Conservation (phyloP, 1,140 invertebrate genomes). For the Lordiphosa stackelbergi region DNA sequence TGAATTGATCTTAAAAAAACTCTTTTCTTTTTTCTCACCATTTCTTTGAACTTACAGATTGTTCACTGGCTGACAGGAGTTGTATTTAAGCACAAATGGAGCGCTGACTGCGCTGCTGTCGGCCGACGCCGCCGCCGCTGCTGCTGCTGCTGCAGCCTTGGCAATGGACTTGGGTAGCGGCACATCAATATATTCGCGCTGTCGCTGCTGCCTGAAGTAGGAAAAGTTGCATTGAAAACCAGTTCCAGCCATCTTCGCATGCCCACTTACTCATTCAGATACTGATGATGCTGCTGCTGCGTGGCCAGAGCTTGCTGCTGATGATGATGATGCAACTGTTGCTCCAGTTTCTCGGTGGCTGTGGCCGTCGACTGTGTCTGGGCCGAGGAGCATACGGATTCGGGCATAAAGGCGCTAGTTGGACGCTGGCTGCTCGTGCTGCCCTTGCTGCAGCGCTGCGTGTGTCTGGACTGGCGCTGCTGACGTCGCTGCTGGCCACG, state of each 20-base stretch:
- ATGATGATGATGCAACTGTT: constrained; percentile 66
- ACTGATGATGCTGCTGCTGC: constrained; percentile 69
- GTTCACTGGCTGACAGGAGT: constrained; percentile 68
- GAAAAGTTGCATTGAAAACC: constrained; percentile 12
- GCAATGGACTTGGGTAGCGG: constrained; percentile 75
- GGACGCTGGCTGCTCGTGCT: constrained; percentile 43
- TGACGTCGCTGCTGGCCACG: constrained; percentile 58
- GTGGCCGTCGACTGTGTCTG: constrained; percentile 72
- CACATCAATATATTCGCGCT: constrained; percentile 76
- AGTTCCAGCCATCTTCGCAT: constrained; percentile 23
- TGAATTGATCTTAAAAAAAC: no score
- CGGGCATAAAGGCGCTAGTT: constrained; percentile 63
- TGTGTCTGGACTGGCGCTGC: constrained; percentile 53
- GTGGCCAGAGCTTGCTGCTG: constrained; percentile 62
- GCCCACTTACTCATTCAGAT: constrained; percentile 63
- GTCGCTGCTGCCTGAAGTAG: constrained; percentile 43
- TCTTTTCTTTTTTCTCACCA: not conserved
- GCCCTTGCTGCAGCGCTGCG: constrained; percentile 63
- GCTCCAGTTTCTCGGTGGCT: constrained; percentile 68
- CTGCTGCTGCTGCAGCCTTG: constrained; percentile 50
- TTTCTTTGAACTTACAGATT: constrained; percentile 58
- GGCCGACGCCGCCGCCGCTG: constrained; percentile 17
- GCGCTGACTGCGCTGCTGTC: constrained; percentile 26
- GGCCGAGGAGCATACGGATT: constrained; percentile 68
- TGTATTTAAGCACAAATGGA: constrained; percentile 73